phyloP scores from a whole-genome alignment of 2,888 invertebrate genomes.

The Silvanus unidentatus region DNA sequence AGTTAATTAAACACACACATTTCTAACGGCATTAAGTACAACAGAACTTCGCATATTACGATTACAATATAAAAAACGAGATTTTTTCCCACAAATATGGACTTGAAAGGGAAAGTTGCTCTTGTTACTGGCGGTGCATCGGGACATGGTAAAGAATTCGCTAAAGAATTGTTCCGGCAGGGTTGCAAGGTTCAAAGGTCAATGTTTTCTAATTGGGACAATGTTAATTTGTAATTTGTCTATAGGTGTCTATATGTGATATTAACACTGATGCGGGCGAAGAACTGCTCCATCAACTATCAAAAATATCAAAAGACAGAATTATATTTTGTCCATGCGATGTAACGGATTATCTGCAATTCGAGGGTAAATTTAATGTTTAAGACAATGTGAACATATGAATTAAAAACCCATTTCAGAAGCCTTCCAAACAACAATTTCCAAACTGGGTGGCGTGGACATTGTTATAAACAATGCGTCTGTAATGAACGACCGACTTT shows the following conservation, averaged over 20 bases:
- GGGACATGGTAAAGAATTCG: slow-evolving; percentile 67
- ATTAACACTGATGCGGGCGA: slow-evolving; percentile 66
- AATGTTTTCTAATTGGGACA: too few relatives aligned
- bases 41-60: too few relatives aligned
- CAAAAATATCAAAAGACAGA: slow-evolving; percentile 62
- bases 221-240: slow-evolving; percentile 8
- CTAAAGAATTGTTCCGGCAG: slow-evolving; percentile 63
- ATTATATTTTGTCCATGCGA: slow-evolving; percentile 70
- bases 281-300: slow-evolving; percentile 59
- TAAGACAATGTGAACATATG: slow-evolving; percentile 2
- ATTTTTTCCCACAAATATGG: too few relatives aligned
- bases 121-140: slow-evolving; percentile 68
- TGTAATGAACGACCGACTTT: slow-evolving; percentile 40
- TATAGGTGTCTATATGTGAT: slow-evolving; percentile 68
- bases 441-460: slow-evolving; percentile 66
- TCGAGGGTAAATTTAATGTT: slow-evolving; percentile 54
- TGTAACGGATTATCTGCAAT: slow-evolving; percentile 72
- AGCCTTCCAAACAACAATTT: slow-evolving; percentile 67
- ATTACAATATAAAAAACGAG: too few relatives aligned
- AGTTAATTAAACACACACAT: too few relatives aligned
- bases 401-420: slow-evolving; percentile 48
- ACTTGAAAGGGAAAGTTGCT: slow-evolving; percentile 68
- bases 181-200: slow-evolving; percentile 64
- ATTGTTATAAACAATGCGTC: slow-evolving; percentile 57
- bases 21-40: too few relatives aligned